Percentiles rank a stretch among this genome's conserved stretches.
Evolutionary conservation across 2,888 invertebrate species (phyloP).

Genomic region (Sicus ferrugineus): DNA sequence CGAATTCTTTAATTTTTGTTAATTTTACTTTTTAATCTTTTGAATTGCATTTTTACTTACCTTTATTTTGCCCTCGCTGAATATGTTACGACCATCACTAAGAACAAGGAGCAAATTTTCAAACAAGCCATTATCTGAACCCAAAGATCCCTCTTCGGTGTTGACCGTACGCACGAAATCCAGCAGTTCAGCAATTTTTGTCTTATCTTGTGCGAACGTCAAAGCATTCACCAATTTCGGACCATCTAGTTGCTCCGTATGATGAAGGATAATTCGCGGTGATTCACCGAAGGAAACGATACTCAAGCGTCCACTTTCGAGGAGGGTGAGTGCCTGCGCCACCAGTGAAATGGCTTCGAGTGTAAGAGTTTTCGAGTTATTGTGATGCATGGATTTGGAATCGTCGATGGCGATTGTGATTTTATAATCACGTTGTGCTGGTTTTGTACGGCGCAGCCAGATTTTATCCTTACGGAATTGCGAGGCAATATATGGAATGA

Average conservation of each 20-base stretch:
- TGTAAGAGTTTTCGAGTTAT: slow-evolving; percentile 87
- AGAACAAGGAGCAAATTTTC: slow-evolving; percentile 82
- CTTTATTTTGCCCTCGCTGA: slow-evolving; percentile 82
- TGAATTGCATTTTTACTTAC: slow-evolving; percentile 67
- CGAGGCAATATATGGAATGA: slow-evolving; percentile 98
- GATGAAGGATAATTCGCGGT: slow-evolving; percentile 87
- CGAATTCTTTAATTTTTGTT: too few species aligned
- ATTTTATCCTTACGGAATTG: slow-evolving; percentile 99
- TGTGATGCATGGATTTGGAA: slow-evolving; percentile 89
- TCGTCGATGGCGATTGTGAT: slow-evolving; percentile 97
- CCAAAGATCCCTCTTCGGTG: slow-evolving; percentile 65
- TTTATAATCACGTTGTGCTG: slow-evolving; percentile 94
- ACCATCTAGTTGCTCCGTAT: slow-evolving; percentile 83
- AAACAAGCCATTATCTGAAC: slow-evolving; percentile 62
- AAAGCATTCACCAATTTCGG: slow-evolving; percentile 81
- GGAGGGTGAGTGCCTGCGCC: slow-evolving; percentile 84
- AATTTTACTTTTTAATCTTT: too few species aligned
- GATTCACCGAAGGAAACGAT: slow-evolving; percentile 91
- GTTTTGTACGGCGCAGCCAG: slow-evolving; percentile 95
- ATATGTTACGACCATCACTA: slow-evolving; percentile 94
- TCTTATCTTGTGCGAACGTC: slow-evolving; percentile 89
- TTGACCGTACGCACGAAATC: slow-evolving; percentile 78
- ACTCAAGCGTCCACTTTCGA: slow-evolving; percentile 93
- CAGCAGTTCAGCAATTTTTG: slow-evolving; percentile 83
- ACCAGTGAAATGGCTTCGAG: slow-evolving; percentile 95